Base-by-base conservation (phyloP, 2,888 invertebrate species). In the Ophonus ardosiacus region DNA sequence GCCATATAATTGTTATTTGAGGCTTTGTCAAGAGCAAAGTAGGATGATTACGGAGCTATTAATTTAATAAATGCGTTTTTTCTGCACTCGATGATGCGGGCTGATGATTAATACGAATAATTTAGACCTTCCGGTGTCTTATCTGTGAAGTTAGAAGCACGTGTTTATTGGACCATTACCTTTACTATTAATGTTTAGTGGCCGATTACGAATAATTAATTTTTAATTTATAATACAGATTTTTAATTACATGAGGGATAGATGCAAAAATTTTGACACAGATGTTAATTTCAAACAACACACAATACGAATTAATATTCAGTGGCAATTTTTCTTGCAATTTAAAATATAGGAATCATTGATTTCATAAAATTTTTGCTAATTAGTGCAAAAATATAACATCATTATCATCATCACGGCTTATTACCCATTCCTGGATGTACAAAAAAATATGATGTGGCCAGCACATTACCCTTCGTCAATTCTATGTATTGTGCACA, bases 1-100 rank as follows among this genome's bases (percentile, higher is more conserved):
- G 71, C 71, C 71, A 43, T 43, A 43, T 74, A 74, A 43, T 74
- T 74, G 71, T 74, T 74, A 43, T 74, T 74, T 43, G 18, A 43
- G 17, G 15, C 71, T 74, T 74, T 74, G 71, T 74, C 43, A 74
- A 38, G 43, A 21, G 10, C 17, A 15, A 17, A 10, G 43, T 40
- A 56, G 31, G 78, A 56, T 78, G 24, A 57, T 78, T 57, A 57
- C 78, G 18, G 24, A 5, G 78, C 78, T 57, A 78, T 78, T 78
- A 78, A 78, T 78, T 78, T 78, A 78, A 78, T 78, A 78, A 78
- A 78, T 78, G 78, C 78, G 57, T 74, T 78, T 78, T 78, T 74
- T 78, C 57, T 78, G 57, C 78, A 78, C 78, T 57, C 56, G 15
- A 56, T 13, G 24, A 78, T 80, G 80, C 80, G 80, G 80, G 80